Evolutionary conservation across 1,140 invertebrate genomes (phyloP), one percentile per base, ranked within the genome.

Genomic region (Leptinotarsa lineolata): DNA sequence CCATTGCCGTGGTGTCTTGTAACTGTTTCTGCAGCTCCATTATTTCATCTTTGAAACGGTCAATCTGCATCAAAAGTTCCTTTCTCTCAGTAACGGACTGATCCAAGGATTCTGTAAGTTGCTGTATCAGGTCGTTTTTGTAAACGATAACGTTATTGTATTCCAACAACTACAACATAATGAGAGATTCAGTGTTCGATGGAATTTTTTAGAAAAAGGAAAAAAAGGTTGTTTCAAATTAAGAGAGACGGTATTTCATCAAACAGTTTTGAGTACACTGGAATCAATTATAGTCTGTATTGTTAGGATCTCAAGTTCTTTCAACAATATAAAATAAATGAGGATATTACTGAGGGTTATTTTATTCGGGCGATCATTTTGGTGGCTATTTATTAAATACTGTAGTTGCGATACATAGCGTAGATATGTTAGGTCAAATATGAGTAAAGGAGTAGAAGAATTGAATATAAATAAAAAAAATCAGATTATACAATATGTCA

Each of bases 11-110:
- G 1, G 79, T 80, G 72, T 77, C 76, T 65, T 74, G 72, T 21
- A 80, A 22, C 46, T 77, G 72, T 72, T 88, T 86, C 39, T 91
- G 88, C 18, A 92, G 78, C 16, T 88, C 83, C 1, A 88, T 85
- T 18, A 92, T 87, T 79, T 93, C 91, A 1, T 86, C 85, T 64
- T 86, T 87, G 2, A 92, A 88, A 60, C 87, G 84, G 2, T 89
- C 86, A 39, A 90, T 87, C 60, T 92, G 90, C 45, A 81, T 77
- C 78, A 88, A 88, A 8, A 92, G 83, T 46, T 89, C 85, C 48
- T 89, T 86, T 22, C 88, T 85, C 61, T 92, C 87, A 1, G 83
- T 81, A 12, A 89, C 82, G 2, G 88, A 87, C 73, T 89, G 87
- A 78, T 89, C 86, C 72, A 92, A 84, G 21, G 88, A 89, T 70